Percentiles rank a stretch among this genome's conserved stretches.
These are phyloP conservation scores for Acrocephalus arundinaceus DNA, from an alignment of 2,113 vertebrate species.

Conservation along the genomic window DNA sequence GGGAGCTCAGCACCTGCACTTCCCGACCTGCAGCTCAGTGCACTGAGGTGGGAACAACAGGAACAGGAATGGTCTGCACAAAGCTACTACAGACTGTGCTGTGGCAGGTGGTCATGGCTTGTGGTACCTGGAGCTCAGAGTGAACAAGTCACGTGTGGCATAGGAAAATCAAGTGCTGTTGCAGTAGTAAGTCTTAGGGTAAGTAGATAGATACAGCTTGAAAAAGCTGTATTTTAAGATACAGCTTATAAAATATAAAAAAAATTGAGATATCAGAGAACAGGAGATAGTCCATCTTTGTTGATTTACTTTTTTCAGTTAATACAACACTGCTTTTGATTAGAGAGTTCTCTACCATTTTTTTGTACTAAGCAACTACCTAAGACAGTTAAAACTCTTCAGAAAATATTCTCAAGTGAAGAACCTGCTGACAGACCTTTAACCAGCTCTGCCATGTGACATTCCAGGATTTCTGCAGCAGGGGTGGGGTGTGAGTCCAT, in stretches of 20 bases:
- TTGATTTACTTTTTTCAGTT: neutral
- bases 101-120: fast-evolving
- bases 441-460: neutral
- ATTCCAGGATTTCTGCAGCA: neutral
- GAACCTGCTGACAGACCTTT: neutral
- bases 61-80: neutral
- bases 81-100: neutral
- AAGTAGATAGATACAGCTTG: neutral
- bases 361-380: neutral
- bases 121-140: neutral
- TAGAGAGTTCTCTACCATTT: neutral
- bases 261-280: neutral
- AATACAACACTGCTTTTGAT: neutral
- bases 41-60: neutral
- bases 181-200: no score
- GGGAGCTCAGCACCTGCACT: neutral
- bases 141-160: neutral
- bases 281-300: neutral
- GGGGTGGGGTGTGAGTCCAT: neutral
- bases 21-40: neutral
- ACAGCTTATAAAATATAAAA: neutral
- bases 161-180: neutral
- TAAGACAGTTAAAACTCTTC: neutral
- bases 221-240: neutral
- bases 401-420: neutral